Evolutionary conservation across 2,797 vertebrate species (phyloP).

Genomic region (Enoplosus armatus): DNA sequence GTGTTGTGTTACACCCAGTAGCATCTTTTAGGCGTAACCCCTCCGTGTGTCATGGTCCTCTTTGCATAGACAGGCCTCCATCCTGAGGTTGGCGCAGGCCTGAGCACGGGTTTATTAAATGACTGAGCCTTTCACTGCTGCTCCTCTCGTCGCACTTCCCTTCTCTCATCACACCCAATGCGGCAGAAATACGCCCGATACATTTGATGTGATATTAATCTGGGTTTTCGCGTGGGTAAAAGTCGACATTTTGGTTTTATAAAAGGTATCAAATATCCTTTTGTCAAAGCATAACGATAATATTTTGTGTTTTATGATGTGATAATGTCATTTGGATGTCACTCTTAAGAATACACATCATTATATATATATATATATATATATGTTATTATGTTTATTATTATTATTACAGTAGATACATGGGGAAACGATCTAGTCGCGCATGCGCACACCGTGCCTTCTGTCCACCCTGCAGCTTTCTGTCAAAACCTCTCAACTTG

Average conservation of each 20-base stretch:
- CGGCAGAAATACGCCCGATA: constrained; percentile 5
- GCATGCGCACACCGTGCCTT: constrained; percentile 64
- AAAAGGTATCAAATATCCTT: neutral
- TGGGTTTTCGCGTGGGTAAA: neutral
- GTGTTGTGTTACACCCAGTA: constrained; percentile 66
- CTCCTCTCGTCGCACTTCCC: constrained; percentile 14
- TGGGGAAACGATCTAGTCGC: constrained; percentile 35
- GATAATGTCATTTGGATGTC: neutral
- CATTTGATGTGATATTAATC: neutral
- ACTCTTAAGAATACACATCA: neutral
- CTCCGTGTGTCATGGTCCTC: constrained; percentile 64
- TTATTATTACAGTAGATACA: constrained; percentile 28
- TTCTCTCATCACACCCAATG: constrained; percentile 38
- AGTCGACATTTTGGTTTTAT: constrained; percentile 28
- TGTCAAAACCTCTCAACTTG: constrained; percentile 31
- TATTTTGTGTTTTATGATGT: neutral
- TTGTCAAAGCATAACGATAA: neutral
- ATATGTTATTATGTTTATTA: neutral
- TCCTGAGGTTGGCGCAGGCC: constrained; percentile 76
- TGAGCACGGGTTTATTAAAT: constrained; percentile 48
- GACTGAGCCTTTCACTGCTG: constrained; percentile 46
- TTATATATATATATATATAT: neutral
- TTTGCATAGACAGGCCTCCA: constrained; percentile 75
- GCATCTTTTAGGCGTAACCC: constrained; percentile 85
- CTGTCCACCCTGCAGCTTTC: constrained; percentile 54